Evolutionary conservation across 1,140 invertebrate genomes (phyloP).

Genomic region (Bombus cullumanus): DNA sequence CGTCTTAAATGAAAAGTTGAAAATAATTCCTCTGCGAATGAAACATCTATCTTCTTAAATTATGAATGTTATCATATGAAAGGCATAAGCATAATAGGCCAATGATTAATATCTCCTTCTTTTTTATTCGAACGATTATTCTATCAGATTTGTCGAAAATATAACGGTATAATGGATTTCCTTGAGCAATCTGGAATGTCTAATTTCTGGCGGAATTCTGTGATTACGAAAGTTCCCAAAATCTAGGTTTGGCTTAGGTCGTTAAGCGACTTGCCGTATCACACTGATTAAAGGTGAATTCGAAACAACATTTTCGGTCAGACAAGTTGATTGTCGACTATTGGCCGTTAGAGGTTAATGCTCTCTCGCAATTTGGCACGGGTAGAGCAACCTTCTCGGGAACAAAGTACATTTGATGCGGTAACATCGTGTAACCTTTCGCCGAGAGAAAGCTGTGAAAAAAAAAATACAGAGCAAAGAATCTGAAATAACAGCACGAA

Average conservation of each 20-base stretch:
- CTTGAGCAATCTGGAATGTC: not conserved
- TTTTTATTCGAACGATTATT: not conserved
- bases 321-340: not conserved
- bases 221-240: not conserved
- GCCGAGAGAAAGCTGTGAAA: not conserved
- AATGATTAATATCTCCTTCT: too few relatives aligned
- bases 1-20: not conserved
- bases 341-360: not conserved
- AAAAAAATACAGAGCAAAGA: not conserved
- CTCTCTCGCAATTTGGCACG: not conserved
- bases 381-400: not conserved
- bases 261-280: not conserved
- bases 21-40: not conserved
- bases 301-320: not conserved
- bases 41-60: not conserved
- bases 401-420: not conserved
- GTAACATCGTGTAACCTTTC: not conserved
- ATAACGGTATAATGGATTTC: not conserved
- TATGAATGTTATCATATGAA: too few relatives aligned
- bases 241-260: not conserved
- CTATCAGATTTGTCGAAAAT: not conserved
- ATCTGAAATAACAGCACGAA: not conserved
- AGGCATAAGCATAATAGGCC: too few relatives aligned
- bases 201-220: not conserved
- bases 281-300: not conserved